Evolutionary conservation across 2,797 vertebrate genomes (phyloP).

Genomic region (Gadopsis marmoratus): DNA sequence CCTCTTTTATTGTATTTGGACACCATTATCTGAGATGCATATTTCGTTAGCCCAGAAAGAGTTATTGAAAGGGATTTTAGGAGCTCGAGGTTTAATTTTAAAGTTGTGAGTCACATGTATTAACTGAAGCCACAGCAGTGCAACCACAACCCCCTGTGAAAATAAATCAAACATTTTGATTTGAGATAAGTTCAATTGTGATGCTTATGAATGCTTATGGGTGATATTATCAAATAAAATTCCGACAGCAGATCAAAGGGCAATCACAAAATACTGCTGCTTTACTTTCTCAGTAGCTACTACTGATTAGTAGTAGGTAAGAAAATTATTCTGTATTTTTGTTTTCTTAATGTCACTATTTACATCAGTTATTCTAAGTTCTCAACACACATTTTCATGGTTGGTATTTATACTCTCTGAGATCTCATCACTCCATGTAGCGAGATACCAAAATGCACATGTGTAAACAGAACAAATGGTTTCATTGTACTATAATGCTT

Average conservation of each 20-base stretch:
- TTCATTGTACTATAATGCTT: no score
- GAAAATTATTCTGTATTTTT: not conserved
- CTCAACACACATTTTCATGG: not conserved
- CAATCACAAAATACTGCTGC: not conserved
- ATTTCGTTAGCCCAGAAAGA: slow-evolving; percentile 24
- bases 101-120: not conserved
- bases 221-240: not conserved
- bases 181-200: not conserved
- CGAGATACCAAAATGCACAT: not conserved
- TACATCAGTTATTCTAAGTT: no score
- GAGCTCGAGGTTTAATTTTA: not conserved
- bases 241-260: slow-evolving; percentile 4
- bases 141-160: not conserved
- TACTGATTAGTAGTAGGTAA: not conserved
- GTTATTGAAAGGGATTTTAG: not conserved
- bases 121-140: not conserved
- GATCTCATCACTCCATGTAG: not conserved
- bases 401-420: slow-evolving; percentile 4
- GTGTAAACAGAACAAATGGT: no score
- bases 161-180: not conserved
- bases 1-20: slow-evolving; percentile 27
- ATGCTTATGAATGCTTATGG: not conserved
- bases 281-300: not conserved
- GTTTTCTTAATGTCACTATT: not conserved
- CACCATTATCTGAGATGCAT: slow-evolving; percentile 32